These are phyloP conservation scores for Thrips palmi DNA, from an alignment of 1,140 invertebrate genomes.

Conservation along the genomic window DNA sequence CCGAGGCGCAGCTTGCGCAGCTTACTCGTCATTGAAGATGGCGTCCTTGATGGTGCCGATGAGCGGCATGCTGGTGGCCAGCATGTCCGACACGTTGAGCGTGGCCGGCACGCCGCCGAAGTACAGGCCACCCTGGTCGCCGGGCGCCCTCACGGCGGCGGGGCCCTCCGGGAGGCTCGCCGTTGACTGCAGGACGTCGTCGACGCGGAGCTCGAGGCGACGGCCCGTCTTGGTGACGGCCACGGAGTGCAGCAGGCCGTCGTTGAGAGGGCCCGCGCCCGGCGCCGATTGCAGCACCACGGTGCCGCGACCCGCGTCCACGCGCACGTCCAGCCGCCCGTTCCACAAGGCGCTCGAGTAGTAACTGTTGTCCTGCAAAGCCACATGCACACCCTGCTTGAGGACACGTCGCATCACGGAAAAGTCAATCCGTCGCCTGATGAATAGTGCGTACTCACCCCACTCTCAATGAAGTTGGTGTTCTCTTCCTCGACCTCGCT, in stretches of 20 bases:
- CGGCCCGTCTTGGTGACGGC: constrained; percentile 28
- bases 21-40: constrained; percentile 58
- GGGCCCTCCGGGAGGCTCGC: constrained; percentile 31
- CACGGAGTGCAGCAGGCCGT: constrained; percentile 27
- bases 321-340: constrained; percentile 42
- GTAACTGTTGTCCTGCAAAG: constrained; percentile 33
- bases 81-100: constrained; percentile 31
- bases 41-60: constrained; percentile 62
- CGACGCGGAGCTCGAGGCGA: constrained; percentile 41
- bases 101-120: constrained; percentile 30
- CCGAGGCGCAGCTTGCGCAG: too few relatives aligned
- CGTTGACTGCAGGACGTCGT: constrained; percentile 36
- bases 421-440: too few relatives aligned
- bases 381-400: too few relatives aligned
- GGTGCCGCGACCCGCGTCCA: constrained; percentile 47
- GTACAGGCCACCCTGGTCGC: constrained; percentile 24
- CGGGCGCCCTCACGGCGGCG: constrained; percentile 29
- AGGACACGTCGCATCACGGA: neutral
- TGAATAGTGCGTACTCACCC: constrained; percentile 15
- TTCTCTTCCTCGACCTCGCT: constrained; percentile 17
- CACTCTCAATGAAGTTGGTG: constrained; percentile 18
- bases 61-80: constrained; percentile 30
- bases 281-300: constrained; percentile 22
- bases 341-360: constrained; percentile 44
- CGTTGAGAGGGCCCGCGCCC: constrained; percentile 16